These are phyloP conservation scores for Herpailurus yagouaroundi DNA, from an alignment of 2,113 vertebrate genomes.

Conservation along the genomic window DNA sequence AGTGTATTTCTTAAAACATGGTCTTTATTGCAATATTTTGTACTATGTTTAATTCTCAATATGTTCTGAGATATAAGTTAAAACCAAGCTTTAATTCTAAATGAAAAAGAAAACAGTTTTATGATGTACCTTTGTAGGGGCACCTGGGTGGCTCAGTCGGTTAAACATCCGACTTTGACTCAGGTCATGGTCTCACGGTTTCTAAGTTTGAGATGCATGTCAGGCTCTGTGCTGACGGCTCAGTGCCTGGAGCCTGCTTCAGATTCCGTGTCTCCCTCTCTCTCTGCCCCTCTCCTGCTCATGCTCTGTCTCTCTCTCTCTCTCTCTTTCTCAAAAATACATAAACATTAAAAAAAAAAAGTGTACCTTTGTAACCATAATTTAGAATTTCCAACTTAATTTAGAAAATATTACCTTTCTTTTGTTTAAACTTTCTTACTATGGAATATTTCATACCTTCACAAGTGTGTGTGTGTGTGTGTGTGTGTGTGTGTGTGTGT, in stretches of 20 bases:
- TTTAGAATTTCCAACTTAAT: constrained; percentile 34
- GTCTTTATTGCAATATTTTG: constrained; percentile 66
- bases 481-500: background rate
- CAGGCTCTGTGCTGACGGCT: too few species aligned
- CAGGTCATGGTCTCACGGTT: too few species aligned
- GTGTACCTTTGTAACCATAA: constrained; percentile 50
- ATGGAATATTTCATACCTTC: background rate
- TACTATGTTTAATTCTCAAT: constrained; percentile 64
- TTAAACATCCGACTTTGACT: too few species aligned
- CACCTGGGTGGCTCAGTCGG: too few species aligned
- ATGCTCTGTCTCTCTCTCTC: too few species aligned
- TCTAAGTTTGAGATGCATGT: too few species aligned
- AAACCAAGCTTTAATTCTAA: constrained; percentile 69
- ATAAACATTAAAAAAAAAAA: background rate
- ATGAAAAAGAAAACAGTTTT: constrained; percentile 62
- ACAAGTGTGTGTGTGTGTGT: background rate
- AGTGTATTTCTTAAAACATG: constrained; percentile 63
- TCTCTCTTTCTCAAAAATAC: too few species aligned
- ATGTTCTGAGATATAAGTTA: constrained; percentile 75
- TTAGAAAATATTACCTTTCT: constrained; percentile 29
- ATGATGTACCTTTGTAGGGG: background rate
- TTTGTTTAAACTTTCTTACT: constrained; percentile 36
- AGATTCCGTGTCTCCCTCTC: too few species aligned
- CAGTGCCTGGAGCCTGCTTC: too few species aligned
- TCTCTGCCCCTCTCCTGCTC: too few species aligned